Base-by-base conservation (phyloP, 2,797 vertebrate genomes). In the Lacerta agilis region DNA sequence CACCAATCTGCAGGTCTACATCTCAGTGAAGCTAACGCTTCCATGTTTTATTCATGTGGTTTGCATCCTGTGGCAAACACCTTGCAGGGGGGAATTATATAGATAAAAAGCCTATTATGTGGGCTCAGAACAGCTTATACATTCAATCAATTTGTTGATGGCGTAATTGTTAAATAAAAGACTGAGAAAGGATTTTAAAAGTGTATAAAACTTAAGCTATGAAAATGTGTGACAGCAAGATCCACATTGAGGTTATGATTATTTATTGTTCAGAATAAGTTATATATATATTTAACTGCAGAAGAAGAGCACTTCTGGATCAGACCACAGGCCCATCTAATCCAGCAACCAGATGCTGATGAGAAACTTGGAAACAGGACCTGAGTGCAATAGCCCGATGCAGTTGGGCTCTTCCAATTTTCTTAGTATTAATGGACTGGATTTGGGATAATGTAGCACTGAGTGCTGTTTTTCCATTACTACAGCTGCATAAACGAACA, bases 41-140 rank as follows among this genome's bases (percentile, higher is more conserved):
- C n/a, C 18, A 25, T 13, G 23, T 69, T 29, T 55, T 10, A 69
- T 29, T 41, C 43, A 36, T 55, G 9, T 5, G 18, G 83, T n/a
- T 66, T 17, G 29, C 29, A 5, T 3, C 11, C 9, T 67, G 41
- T 49, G 61, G 29, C 10, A 29, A 8, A 66, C 38, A 61, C 18
- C 72, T 90, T 90, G 43, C 66, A 90, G n/a, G 25, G 29, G 55
- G 93, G 41, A 29, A 55, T 55, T 55, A 55, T 55, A 55, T 15
- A 55, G 49, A 55, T 55, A 55, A 55, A 55, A 55, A 55, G 49
- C 43, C 11, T 17, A 29, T 55, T 27, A 6, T 4, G 85, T 41
- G 71, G 79, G 55, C 78, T 84, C 81, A 43, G 69, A 29, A n/a
- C 6, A 82, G 77, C 45, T 58, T 79, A 79, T 49, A 58, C 10